These are phyloP conservation scores for Notiomystis cincta DNA, from an alignment of 2,113 vertebrate genomes.

Conservation along the genomic window DNA sequence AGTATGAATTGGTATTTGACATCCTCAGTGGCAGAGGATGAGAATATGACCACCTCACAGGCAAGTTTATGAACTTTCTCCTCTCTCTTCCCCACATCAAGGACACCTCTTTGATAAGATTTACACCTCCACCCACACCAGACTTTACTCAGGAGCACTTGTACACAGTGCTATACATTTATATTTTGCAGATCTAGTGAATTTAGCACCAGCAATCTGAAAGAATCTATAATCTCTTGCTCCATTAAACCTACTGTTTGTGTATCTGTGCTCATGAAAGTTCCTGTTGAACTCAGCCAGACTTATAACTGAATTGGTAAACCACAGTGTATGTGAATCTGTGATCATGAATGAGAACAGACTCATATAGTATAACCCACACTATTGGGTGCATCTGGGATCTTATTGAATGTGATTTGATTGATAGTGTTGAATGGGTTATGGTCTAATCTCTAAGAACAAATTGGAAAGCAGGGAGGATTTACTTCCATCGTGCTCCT, in stretches of 20 bases:
- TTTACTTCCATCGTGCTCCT: background rate
- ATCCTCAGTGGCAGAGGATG: background rate
- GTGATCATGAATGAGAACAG: background rate
- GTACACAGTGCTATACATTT: background rate
- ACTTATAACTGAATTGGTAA: background rate
- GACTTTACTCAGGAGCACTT: background rate
- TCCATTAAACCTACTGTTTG: background rate
- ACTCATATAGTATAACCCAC: background rate
- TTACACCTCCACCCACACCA: background rate
- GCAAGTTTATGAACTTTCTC: background rate
- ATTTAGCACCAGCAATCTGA: background rate
- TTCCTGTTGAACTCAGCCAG: background rate
- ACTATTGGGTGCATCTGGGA: background rate
- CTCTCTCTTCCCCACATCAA: background rate
- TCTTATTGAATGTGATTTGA: background rate
- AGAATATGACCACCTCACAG: background rate
- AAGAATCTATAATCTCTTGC: background rate
- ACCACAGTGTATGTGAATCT: background rate
- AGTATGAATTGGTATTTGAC: background rate
- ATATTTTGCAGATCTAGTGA: background rate
- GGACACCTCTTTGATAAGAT: background rate
- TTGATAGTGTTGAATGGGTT: background rate
- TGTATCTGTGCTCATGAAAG: background rate
- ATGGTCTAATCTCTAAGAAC: background rate
- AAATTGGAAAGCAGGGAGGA: background rate